Evolutionary conservation across 2,797 vertebrate species (phyloP), one percentile per base, ranked within the genome.

Genomic region (Toxotes lorentzi): DNA sequence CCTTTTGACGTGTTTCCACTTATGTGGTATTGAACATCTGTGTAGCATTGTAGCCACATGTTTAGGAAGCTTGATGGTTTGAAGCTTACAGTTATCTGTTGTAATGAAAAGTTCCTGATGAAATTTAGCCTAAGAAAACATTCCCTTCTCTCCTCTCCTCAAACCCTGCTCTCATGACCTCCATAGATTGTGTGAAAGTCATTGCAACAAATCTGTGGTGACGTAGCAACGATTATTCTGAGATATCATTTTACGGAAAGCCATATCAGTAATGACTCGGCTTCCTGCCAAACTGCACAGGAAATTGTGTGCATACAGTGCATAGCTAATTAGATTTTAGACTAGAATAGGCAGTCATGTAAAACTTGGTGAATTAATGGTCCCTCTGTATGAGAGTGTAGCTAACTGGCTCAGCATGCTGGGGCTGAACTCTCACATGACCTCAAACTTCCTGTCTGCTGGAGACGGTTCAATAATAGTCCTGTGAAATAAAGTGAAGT

Each of bases 281-380:
- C 59, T 77, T 77, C 59, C 77, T 69, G 66, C 53, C 70, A 66
- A 76, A 78, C 64, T 45, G 9, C 64, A 17, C 51, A 62, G 70
- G 82, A 83, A 77, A 21, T 66, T n/a, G 41, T 43, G 51, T 53
- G 17, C 41, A 51, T 45, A 35, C 69, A 21, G 60, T 21, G 30
- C 68, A 64, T 7, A 40, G 23, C 48, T 79, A 76, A 85, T 77
- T 66, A 45, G 38, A 83, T 81, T 73, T 47, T 40, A 56, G 63
- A 41, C 24, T 38, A 53, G 65, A 79, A 48, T 51, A 47, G 40
- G 58, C 53, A 76, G 69, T 83, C 57, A 27, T 67, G 61, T 65
- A 43, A 69, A 78, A 69, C 47, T 45, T 41, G 11, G 7, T 57
- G 38, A 68, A 59, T 69, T 69, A 75, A 71, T 73, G 69, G 24